Evolutionary conservation across 2,113 vertebrate genomes (phyloP).

Genomic region (Ciconia maguari): DNA sequence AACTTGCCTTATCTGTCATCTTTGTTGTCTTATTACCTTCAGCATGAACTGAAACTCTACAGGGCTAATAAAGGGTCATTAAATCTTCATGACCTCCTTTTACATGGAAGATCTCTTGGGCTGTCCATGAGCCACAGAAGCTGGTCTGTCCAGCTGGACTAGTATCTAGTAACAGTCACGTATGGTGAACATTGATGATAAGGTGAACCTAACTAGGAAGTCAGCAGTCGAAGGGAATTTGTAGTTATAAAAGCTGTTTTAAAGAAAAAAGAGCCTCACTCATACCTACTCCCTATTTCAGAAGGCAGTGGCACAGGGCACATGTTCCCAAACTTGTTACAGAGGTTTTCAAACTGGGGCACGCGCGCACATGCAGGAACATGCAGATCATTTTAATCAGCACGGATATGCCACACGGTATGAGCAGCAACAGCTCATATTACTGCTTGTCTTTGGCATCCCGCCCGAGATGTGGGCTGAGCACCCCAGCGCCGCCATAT

Average conservation of each 20-base stretch:
- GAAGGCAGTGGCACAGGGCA: background rate
- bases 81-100: background rate
- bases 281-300: background rate
- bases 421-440: background rate
- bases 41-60: background rate
- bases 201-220: background rate
- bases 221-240: background rate
- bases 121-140: background rate
- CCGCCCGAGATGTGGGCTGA: background rate
- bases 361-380: background rate
- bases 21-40: background rate
- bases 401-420: accelerated
- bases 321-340: background rate
- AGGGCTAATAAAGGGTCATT: background rate
- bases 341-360: background rate
- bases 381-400: background rate
- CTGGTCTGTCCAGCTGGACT: background rate
- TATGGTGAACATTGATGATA: background rate
- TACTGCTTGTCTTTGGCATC: background rate
- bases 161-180: background rate
- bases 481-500: accelerated
- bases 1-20: background rate
- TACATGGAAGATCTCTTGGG: background rate
- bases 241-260: background rate
- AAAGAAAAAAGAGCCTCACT: background rate